Base-by-base conservation (phyloP, 1,140 invertebrate species). In the Drosophila ananassae region DNA sequence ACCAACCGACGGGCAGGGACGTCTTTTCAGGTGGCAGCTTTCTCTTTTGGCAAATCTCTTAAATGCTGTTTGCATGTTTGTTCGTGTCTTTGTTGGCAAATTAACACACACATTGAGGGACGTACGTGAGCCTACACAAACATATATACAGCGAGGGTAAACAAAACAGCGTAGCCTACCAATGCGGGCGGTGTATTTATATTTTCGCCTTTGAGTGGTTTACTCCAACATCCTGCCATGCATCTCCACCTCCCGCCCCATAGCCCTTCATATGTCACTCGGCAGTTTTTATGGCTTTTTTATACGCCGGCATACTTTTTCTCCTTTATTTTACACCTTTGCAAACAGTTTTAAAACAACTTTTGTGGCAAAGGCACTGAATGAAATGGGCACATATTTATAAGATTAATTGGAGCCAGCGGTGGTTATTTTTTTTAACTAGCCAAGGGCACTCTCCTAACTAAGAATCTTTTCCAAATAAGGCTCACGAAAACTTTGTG, bases 21-120 rank as follows among this genome's bases (percentile, higher is more conserved):
- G 82, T 77, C 78, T 77, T 37, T 84, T 87, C 82, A 78, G 68
- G 66, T 61, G 58, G 50, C 63, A 47, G 21, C 46, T 50, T 63
- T 59, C 76, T 57, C 75, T 74, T 73, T 74, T 56, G 75, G 69
- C 54, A 69, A 81, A 85, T 87, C 77, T 80, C 82, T 82, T 87
- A 77, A 85, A 82, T 81, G 75, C 74, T 85, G 82, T 82, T 87
- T 81, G 79, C 82, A 41, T 85, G 82, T 85, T 73, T 75, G 77
- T 78, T 74, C 82, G 82, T 78, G 81, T 85, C 81, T 85, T 78
- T 87, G 78, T 85, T 85, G 78, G 82, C 78, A 87, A 85, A 85
- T 87, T 87, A 85, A 87, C 82, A 81, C 82, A 81, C 82, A 85
- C 64, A 64, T 60, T 77, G 17, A 64, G 37, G 48, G 68, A 41